Conservation (phyloP, 2,888 invertebrate species). For the Euplexia lucipara region DNA sequence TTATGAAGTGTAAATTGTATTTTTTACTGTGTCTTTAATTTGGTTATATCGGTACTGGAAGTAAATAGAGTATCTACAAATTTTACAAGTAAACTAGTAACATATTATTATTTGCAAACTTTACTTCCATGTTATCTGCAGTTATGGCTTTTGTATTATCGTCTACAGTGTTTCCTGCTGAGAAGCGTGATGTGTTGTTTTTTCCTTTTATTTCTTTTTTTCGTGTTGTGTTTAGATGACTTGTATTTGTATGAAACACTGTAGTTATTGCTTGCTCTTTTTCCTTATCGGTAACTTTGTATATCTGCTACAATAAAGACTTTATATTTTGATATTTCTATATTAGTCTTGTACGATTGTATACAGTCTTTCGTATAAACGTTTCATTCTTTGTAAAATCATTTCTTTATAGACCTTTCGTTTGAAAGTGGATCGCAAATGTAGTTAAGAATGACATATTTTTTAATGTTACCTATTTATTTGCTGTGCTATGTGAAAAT, state of each 20-base stretch:
- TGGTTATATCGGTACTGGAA: too few relatives aligned
- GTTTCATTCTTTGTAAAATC: too few relatives aligned
- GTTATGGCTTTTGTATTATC: constrained; percentile 23
- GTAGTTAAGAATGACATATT: too few relatives aligned
- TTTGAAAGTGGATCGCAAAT: too few relatives aligned
- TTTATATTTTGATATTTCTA: not conserved
- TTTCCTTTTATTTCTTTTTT: constrained; percentile 18
- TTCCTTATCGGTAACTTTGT: constrained; percentile 18
- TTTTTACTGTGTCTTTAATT: too few relatives aligned
- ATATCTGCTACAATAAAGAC: not conserved
- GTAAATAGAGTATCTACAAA: constrained; percentile 2
- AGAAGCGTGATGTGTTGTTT: constrained; percentile 24
- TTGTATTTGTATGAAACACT: not conserved
- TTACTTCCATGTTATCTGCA: constrained; percentile 14
- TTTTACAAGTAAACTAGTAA: not conserved
- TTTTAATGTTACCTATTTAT: too few relatives aligned
- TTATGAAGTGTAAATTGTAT: too few relatives aligned
- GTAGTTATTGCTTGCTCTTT: constrained; percentile 1
- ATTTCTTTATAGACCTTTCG: too few relatives aligned
- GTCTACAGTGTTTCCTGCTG: constrained; percentile 24
- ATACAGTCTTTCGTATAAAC: not conserved
- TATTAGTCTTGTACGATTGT: not conserved
- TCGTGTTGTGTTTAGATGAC: constrained; percentile 1
- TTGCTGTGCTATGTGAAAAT: too few relatives aligned
- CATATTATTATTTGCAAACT: constrained; percentile 20